Conservation (phyloP, 2,888 invertebrate species). For the Sialis fuliginosa region DNA sequence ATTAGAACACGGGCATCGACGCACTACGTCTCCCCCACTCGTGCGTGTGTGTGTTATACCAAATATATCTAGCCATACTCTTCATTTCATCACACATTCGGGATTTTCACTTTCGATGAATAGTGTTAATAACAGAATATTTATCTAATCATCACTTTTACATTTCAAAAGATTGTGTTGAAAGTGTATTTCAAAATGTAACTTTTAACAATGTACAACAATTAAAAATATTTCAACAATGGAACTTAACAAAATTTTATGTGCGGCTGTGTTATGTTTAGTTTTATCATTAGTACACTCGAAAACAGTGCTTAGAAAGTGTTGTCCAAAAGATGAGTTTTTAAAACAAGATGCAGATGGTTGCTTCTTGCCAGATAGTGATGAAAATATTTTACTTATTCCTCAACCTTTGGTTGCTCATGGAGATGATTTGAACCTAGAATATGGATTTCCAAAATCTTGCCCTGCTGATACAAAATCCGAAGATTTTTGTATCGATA, state of each 20-base stretch:
- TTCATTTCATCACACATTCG: no score
- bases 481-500: constrained; percentile 1
- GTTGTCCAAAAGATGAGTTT: constrained; percentile 1
- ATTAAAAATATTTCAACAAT: not conserved
- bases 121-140: no score
- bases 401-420: not conserved
- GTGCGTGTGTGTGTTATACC: no score
- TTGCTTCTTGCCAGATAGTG: no score
- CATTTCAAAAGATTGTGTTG: not conserved
- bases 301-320: constrained; percentile 2
- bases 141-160: not conserved
- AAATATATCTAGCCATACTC: no score
- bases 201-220: not conserved
- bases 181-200: not conserved
- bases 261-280: no score
- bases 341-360: not conserved
- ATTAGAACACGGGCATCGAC: no score
- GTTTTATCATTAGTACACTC: not conserved
- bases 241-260: not conserved
- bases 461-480: not conserved
- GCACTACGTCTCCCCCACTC: no score
- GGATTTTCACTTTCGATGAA: no score
- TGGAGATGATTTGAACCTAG: not conserved
- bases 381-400: no score
- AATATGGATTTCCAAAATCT: not conserved